phyloP scores from a whole-genome alignment of 1,140 invertebrate species.

The Brachionus rotundiformis region DNA sequence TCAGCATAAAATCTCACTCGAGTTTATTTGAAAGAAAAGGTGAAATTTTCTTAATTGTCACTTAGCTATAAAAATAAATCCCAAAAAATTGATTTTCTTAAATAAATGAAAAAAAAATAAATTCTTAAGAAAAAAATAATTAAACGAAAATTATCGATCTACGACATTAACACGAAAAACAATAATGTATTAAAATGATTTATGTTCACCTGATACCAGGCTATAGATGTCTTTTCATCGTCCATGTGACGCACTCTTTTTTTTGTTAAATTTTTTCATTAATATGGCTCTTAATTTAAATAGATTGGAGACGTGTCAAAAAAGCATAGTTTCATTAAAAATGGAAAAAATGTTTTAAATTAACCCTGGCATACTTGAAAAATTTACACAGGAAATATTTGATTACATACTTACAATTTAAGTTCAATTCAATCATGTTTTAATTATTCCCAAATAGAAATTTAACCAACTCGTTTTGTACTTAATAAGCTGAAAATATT shows the following conservation, averaged over 20 bases:
- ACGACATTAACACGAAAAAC: not conserved
- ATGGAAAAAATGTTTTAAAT: not conserved
- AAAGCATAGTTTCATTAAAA: not conserved
- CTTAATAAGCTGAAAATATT: not conserved
- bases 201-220: not conserved
- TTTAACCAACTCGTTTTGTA: not conserved
- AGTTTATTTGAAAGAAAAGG: not conserved
- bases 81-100: not conserved
- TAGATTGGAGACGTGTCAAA: not conserved
- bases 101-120: not conserved
- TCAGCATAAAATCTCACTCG: not conserved
- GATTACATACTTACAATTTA: slow-evolving; percentile 1
- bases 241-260: slow-evolving; percentile 2
- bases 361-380: not conserved
- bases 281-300: not conserved
- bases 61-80: not conserved
- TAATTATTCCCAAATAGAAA: not conserved
- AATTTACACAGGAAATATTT: slow-evolving; percentile 10
- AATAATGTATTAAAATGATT: slow-evolving; percentile 1
- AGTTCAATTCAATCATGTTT: not conserved
- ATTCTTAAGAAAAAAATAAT: not conserved
- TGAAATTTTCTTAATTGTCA: slow-evolving; percentile 5
- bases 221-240: not conserved
- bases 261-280: not conserved
- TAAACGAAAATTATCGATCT: not conserved